Conservation (phyloP, 2,113 vertebrate genomes). For the Scatophagus argus region DNA sequence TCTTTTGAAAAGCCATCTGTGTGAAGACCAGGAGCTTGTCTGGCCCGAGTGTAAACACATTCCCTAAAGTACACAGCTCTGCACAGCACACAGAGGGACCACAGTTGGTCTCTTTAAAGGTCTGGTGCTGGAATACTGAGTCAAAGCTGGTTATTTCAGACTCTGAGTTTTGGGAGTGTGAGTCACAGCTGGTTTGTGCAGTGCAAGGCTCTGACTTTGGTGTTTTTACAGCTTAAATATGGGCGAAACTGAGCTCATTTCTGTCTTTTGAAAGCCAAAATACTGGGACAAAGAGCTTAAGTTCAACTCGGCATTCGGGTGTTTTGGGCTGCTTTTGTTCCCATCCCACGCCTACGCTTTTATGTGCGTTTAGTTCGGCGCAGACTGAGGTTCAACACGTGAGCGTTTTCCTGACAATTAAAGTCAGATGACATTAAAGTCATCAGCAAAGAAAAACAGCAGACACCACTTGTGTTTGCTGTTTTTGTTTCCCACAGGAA, state of each 20-base stretch:
- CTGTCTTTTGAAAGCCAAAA: not conserved
- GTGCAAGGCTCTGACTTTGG: not conserved
- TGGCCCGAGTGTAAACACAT: slow-evolving; percentile 29
- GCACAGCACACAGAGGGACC: not conserved
- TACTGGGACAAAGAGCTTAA: not conserved
- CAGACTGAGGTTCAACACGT: not conserved
- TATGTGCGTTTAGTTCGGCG: slow-evolving; percentile 34
- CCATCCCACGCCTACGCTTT: slow-evolving; percentile 4
- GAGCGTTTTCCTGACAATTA: slow-evolving; percentile 8
- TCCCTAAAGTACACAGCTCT: slow-evolving; percentile 3
- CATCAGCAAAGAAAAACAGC: too few species aligned
- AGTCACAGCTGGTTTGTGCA: slow-evolving; percentile 12
- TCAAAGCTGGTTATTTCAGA: slow-evolving; percentile 18
- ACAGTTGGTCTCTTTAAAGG: slow-evolving; percentile 1
- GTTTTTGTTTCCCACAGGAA: slow-evolving; percentile 6
- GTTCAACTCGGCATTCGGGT: not conserved
- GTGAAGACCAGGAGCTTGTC: not conserved
- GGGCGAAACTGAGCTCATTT: not conserved
- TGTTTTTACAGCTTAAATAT: slow-evolving; percentile 29
- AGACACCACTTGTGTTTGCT: not conserved
- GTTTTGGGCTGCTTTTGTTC: not conserved
- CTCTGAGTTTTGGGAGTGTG: slow-evolving; percentile 5
- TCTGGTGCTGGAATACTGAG: not conserved
- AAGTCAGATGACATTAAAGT: too few species aligned
- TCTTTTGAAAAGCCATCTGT: slow-evolving; percentile 12